These are phyloP conservation scores for Laticauda laticaudata DNA, from an alignment of 2,113 vertebrate species.

Conservation along the genomic window DNA sequence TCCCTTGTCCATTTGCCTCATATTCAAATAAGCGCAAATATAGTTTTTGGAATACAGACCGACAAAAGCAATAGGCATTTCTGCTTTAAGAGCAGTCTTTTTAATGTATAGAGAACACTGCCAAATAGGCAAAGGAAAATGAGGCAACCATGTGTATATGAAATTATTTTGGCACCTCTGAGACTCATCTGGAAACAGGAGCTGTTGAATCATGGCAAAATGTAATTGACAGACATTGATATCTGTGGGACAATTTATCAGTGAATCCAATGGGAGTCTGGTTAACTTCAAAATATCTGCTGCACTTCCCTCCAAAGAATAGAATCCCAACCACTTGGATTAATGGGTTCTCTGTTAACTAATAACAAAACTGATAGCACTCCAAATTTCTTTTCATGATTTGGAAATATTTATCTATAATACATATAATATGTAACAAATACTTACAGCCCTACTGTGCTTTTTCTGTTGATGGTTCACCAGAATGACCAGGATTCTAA, in stretches of 20 bases:
- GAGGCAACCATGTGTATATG: background rate
- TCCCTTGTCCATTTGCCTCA: too few relatives aligned
- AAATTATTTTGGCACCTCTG: background rate
- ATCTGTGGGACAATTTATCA: background rate
- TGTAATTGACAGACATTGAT: conserved; percentile 2
- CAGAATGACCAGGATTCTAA: conserved; percentile 69
- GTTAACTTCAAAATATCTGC: background rate
- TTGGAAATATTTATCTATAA: conserved; percentile 34
- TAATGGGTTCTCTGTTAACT: background rate
- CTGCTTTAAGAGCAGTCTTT: background rate
- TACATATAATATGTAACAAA: conserved; percentile 34
- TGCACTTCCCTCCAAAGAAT: background rate
- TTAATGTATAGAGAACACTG: background rate
- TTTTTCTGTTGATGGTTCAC: conserved; percentile 52
- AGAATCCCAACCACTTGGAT: background rate
- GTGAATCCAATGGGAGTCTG: background rate
- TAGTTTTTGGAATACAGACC: background rate
- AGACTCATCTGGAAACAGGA: background rate
- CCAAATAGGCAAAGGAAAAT: background rate
- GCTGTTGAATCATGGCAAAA: conserved; percentile 15
- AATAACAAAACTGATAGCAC: background rate
- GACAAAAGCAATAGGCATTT: background rate
- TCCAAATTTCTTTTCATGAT: conserved; percentile 14
- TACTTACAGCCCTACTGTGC: conserved; percentile 25
- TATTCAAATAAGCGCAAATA: background rate